These are phyloP conservation scores for Lophotis ruficrista DNA, from an alignment of 2,113 vertebrate genomes.

Conservation along the genomic window DNA sequence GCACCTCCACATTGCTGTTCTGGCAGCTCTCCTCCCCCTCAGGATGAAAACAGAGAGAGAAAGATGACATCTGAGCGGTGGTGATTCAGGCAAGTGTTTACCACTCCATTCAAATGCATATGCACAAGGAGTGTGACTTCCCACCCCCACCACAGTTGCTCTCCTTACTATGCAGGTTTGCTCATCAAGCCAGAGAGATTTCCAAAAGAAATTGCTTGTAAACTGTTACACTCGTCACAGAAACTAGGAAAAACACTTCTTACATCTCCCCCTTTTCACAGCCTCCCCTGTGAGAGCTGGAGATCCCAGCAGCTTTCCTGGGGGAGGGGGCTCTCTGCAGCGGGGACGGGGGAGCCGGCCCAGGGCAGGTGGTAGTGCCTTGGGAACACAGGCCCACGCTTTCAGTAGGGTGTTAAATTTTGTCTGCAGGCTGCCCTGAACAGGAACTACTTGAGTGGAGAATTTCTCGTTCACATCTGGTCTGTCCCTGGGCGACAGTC, in stretches of 20 bases:
- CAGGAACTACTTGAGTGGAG: background rate
- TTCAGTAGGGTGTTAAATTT: background rate
- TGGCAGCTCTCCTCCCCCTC: conserved; percentile 45
- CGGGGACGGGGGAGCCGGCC: background rate
- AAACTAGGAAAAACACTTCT: background rate
- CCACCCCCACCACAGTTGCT: conserved; percentile 29
- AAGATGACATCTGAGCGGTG: conserved; percentile 21
- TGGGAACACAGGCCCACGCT: background rate
- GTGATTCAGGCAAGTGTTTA: conserved; percentile 57
- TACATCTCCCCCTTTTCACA: background rate
- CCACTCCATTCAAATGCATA: conserved; percentile 51
- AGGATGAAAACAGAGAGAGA: conserved; percentile 34
- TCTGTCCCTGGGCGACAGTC: background rate
- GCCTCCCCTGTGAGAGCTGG: background rate
- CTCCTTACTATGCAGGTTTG: conserved; percentile 26
- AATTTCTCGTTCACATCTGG: background rate
- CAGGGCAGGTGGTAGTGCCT: background rate
- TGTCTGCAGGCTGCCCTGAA: background rate
- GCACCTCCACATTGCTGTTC: background rate
- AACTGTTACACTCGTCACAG: background rate
- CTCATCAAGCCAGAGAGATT: background rate
- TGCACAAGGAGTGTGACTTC: conserved; percentile 11
- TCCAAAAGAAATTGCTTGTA: conserved; percentile 20
- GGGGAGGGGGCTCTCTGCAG: background rate
- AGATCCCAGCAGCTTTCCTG: background rate